phyloP scores from a whole-genome alignment of 2,797 vertebrate genomes.

The Erethizon dorsatum region DNA sequence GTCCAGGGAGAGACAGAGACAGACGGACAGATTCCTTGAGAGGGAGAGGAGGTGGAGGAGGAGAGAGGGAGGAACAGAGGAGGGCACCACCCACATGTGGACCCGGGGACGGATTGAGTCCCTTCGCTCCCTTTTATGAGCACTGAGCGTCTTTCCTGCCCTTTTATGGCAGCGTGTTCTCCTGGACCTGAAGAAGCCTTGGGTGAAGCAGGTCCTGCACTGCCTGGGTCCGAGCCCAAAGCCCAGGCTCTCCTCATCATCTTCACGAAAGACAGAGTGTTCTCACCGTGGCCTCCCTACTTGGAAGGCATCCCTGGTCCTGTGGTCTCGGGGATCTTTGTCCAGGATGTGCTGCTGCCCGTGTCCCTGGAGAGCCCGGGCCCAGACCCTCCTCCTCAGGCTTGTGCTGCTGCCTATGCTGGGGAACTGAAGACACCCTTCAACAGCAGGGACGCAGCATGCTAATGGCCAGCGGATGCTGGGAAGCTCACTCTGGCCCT shows the following conservation, averaged over 20 bases:
- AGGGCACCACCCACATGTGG: accelerated
- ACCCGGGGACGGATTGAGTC: neutral
- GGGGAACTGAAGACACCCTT: neutral
- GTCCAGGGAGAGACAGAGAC: neutral
- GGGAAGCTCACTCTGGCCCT: neutral
- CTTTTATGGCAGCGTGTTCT: neutral
- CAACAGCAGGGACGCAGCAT: neutral
- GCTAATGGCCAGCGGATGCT: neutral
- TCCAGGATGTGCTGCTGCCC: neutral
- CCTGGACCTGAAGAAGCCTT: neutral
- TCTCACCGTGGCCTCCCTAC: accelerated
- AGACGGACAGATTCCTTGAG: neutral
- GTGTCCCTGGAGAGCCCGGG: accelerated
- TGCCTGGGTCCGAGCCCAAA: neutral
- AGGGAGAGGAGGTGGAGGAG: no score
- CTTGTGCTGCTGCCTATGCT: accelerated
- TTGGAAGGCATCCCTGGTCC: neutral
- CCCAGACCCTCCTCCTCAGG: no score
- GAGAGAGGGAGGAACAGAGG: neutral
- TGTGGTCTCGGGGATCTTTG: neutral
- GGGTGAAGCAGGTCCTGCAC: accelerated
- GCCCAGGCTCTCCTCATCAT: neutral
- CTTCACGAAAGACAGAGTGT: neutral
- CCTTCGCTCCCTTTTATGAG: neutral
- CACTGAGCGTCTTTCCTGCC: neutral